Percentiles rank a stretch among this genome's conserved stretches.
Evolutionary conservation across 2,797 vertebrate species (phyloP).

Genomic region (Gymnothorax reevesii): DNA sequence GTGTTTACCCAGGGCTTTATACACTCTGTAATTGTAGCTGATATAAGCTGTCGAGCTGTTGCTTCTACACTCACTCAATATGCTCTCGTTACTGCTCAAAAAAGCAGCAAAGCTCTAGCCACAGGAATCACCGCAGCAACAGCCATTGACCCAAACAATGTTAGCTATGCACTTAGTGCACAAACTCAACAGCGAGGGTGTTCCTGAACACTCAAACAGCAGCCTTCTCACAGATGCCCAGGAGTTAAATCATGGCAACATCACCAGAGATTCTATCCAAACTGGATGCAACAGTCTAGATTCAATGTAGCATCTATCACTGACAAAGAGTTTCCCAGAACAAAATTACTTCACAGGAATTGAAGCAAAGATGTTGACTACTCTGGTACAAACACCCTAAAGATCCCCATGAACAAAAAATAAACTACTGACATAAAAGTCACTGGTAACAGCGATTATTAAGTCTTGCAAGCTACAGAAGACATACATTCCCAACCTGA

Average conservation of each 20-base stretch:
- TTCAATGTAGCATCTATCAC: neutral
- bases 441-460: neutral
- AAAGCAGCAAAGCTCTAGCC: neutral
- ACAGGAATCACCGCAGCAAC: neutral
- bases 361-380: neutral
- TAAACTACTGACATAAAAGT: neutral
- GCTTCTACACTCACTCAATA: neutral
- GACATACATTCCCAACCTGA: neutral
- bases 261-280: neutral
- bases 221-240: neutral
- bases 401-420: neutral
- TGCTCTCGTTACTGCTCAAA: neutral
- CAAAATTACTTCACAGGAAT: neutral
- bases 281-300: neutral
- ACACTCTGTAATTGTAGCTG: neutral
- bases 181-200: neutral
- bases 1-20: neutral
- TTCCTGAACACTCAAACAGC: slow-evolving; percentile 33
- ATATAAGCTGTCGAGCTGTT: neutral
- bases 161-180: slow-evolving; percentile 32
- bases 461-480: neutral
- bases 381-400: neutral
- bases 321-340: neutral
- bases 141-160: slow-evolving; percentile 32
- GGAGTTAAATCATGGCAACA: neutral